Evolutionary conservation across 2,797 vertebrate genomes (phyloP).

Genomic region (Nannoperca obscura): DNA sequence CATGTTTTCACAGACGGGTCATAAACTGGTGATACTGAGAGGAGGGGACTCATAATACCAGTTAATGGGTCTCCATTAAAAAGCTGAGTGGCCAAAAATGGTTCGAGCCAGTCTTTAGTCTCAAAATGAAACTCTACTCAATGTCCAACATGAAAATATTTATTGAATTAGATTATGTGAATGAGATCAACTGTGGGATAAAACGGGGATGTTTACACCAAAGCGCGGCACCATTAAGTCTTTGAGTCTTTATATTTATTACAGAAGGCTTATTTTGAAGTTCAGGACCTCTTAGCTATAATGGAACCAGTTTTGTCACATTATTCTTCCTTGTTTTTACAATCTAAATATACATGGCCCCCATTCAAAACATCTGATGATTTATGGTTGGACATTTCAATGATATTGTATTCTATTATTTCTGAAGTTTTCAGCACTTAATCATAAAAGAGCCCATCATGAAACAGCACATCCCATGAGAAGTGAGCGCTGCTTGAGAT

Average conservation of each 20-base stretch:
- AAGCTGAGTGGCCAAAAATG: slow-evolving; percentile 41
- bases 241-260: slow-evolving; percentile 35
- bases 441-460: slow-evolving; percentile 1
- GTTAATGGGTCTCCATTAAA: slow-evolving; percentile 62
- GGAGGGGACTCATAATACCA: slow-evolving; percentile 55
- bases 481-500: neutral
- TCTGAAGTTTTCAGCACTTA: slow-evolving; percentile 20
- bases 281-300: slow-evolving; percentile 37
- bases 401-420: slow-evolving; percentile 8
- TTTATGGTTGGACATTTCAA: slow-evolving; percentile 21
- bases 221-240: neutral
- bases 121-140: slow-evolving; percentile 26
- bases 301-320: slow-evolving; percentile 40
- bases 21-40: slow-evolving; percentile 69
- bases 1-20: slow-evolving; percentile 73
- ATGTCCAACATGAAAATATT: slow-evolving; percentile 29
- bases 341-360: slow-evolving; percentile 39
- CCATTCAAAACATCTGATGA: slow-evolving; percentile 40
- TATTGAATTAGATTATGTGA: slow-evolving; percentile 33
- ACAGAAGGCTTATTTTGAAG: slow-evolving; percentile 43
- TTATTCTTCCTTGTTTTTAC: slow-evolving; percentile 40
- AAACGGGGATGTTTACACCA: slow-evolving; percentile 48
- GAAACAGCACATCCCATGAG: neutral
- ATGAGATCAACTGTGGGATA: slow-evolving; percentile 25
- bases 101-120: slow-evolving; percentile 48